phyloP scores from a whole-genome alignment of 2,888 invertebrate species.

The Geophilus truncorum region DNA sequence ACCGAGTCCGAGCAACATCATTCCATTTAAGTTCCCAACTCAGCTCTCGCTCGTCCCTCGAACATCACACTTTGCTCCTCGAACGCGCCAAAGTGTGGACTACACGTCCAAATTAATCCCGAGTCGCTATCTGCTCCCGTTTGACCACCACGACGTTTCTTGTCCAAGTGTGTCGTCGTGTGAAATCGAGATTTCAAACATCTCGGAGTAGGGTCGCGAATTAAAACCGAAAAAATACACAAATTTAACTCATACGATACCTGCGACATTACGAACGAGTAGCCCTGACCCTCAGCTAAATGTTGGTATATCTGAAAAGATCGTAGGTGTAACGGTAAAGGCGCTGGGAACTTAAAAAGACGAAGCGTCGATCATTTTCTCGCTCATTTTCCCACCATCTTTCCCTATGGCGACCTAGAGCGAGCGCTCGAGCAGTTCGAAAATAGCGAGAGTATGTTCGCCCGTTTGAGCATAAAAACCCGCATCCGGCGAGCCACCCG shows the following conservation, averaged over 20 bases:
- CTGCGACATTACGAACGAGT: background rate
- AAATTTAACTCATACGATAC: background rate
- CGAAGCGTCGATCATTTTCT: background rate
- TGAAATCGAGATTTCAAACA: background rate
- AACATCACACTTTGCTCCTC: background rate
- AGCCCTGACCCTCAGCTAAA: background rate
- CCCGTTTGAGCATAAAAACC: background rate
- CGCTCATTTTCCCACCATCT: background rate
- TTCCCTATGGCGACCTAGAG: background rate
- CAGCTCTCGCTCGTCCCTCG: background rate
- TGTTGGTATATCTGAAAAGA: background rate
- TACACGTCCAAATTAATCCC: background rate
- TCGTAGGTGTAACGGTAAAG: background rate
- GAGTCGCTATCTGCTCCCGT: background rate
- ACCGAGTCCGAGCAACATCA: background rate
- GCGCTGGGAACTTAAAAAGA: background rate
- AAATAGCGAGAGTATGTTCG: background rate
- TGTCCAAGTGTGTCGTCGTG: background rate
- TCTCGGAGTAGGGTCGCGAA: background rate
- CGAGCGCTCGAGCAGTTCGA: background rate
- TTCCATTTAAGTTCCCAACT: background rate
- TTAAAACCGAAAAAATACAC: background rate
- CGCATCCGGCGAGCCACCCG: background rate
- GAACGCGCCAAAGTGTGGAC: background rate
- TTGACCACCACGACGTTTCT: background rate